phyloP scores from a whole-genome alignment of 2,797 vertebrate genomes.

The Gadopsis bispinosus region DNA sequence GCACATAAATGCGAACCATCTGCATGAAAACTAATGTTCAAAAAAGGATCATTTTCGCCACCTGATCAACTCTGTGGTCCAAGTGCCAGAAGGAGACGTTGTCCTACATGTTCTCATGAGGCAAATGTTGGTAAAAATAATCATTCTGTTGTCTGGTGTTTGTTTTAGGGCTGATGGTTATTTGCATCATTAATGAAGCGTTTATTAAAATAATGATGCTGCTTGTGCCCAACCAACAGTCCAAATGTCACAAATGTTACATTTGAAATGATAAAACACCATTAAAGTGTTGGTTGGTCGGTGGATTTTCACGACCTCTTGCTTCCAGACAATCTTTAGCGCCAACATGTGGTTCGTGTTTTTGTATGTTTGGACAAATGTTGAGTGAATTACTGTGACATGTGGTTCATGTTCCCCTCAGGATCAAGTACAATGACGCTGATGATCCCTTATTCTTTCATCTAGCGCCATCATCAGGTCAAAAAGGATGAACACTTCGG shows the following conservation, averaged over 20 bases:
- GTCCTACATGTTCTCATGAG: neutral
- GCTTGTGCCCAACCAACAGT: neutral
- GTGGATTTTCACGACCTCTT: no score
- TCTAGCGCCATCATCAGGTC: neutral
- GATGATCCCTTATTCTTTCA: neutral
- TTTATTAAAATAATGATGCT: neutral
- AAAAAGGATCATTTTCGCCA: neutral
- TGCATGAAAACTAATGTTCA: neutral
- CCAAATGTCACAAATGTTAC: neutral
- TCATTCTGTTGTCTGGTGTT: neutral
- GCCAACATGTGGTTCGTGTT: no score
- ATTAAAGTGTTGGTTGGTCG: neutral
- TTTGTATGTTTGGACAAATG: no score
- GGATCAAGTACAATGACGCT: no score
- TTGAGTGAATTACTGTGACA: no score
- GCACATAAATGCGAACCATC: conserved; percentile 13
- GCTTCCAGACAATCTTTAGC: no score
- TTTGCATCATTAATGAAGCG: neutral
- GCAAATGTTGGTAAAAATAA: neutral
- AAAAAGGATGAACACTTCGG: neutral
- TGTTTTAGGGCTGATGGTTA: neutral
- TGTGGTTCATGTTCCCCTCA: no score
- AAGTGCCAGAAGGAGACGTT: neutral
- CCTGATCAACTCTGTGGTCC: neutral
- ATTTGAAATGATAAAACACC: neutral